Evolutionary conservation across 2,113 vertebrate genomes (phyloP), one percentile per base, ranked within the genome.

Genomic region (Calyptommatus sinebrachiatus): DNA sequence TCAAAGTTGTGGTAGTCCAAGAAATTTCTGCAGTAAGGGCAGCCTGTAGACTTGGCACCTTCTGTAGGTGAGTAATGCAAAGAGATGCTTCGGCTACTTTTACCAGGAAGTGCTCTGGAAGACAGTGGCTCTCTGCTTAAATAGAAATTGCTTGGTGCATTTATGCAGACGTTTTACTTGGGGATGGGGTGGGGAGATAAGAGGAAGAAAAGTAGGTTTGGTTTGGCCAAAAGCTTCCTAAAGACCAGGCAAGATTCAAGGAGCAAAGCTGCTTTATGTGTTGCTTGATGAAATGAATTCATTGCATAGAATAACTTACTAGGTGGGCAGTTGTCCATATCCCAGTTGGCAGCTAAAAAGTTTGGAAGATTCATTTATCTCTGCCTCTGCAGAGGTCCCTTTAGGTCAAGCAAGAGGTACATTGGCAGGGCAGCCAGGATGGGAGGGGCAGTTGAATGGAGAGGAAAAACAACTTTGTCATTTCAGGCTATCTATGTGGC

Each of bases 291-390:
- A 81, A 83, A 65, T 45, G n/a, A 0, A 0, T 22, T 29, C 5
- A 69, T 84, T 85, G 78, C 70, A 12, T 78, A 73, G 71, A 24
- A 41, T 85, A 0, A 2, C 63, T 85, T 80, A 71, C 26, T 83
- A 66, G n/a, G 35, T 84, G 62, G 21, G 9, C 69, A 48, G 86
- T 86, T 87, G 31, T 77, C 22, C 66, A 0, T 61, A 35, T 87
- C 62, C 21, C 29, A 9, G 22, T 50, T 89, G 71, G 80, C 24
- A 74, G 1, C 45, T 22, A 0, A 1, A 18, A 76, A 24, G 50
- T 81, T 20, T 16, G 80, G 76, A 83, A 46, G 12, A 62, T 75
- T 46, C 26, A 83, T 1, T 79, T 83, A 57, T 77, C 12, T 14
- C 0, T 1, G 0, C 63, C 85, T n/a, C 72, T 71, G 28, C 6